Percentiles rank a stretch among this genome's conserved stretches.
Conservation (phyloP, 1,140 invertebrate species). For the Parapsyche elsis region DNA sequence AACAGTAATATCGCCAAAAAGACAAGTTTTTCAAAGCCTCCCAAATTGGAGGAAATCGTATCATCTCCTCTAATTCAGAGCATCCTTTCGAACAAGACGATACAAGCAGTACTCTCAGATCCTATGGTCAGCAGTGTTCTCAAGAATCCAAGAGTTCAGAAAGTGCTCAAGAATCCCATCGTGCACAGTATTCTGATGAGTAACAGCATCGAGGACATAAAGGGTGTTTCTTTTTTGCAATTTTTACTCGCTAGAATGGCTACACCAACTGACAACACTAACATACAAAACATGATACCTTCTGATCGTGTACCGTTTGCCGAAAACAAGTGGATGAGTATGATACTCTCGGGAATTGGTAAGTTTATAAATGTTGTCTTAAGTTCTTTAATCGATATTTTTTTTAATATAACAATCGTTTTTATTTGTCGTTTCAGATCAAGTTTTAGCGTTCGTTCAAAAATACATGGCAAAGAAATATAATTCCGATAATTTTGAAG, state of each 20-base stretch:
- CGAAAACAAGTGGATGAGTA: not conserved
- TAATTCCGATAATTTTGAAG: not conserved
- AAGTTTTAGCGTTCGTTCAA: slow-evolving; percentile 39
- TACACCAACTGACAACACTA: not conserved
- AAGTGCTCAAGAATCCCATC: slow-evolving; percentile 46
- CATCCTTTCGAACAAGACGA: slow-evolving; percentile 51
- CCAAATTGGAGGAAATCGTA: not conserved
- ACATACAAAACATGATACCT: not conserved
- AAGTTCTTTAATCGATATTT: too few relatives aligned
- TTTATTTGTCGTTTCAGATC: slow-evolving; percentile 45
- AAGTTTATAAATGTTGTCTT: not conserved
- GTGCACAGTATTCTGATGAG: slow-evolving; percentile 46
- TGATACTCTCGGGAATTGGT: not conserved
- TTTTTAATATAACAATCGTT: not conserved
- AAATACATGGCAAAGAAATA: slow-evolving; percentile 28
- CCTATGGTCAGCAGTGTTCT: slow-evolving; percentile 45
- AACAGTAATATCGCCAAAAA: not conserved
- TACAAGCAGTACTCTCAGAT: slow-evolving; percentile 47
- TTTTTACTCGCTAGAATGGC: slow-evolving; percentile 7
- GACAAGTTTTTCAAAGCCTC: not conserved
- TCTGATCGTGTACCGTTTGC: not conserved
- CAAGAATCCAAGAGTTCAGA: slow-evolving; percentile 46
- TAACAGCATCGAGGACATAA: slow-evolving; percentile 31
- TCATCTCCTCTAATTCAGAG: slow-evolving; percentile 48
- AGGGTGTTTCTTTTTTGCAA: slow-evolving; percentile 37